Conservation (phyloP, 1,140 invertebrate species). For the Babylonia areolata region DNA sequence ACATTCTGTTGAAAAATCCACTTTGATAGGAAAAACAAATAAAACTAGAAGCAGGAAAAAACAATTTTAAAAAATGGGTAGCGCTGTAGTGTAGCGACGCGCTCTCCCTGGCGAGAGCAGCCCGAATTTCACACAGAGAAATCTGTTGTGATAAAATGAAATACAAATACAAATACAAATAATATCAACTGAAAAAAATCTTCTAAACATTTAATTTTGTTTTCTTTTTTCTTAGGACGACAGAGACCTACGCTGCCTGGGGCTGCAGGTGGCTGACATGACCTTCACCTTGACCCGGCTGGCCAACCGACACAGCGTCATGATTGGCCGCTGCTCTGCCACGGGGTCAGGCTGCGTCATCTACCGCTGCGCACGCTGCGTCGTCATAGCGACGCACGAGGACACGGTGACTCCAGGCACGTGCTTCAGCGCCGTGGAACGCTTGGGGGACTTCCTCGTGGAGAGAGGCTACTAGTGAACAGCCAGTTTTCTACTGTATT, state of each 20-base stretch:
- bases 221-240: background rate
- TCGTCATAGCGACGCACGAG: conserved; percentile 30
- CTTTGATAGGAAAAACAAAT: too few relatives aligned
- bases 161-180: too few relatives aligned
- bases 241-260: background rate
- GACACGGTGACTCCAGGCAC: background rate
- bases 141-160: too few relatives aligned
- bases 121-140: too few relatives aligned
- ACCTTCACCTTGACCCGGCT: conserved; percentile 8
- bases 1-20: too few relatives aligned
- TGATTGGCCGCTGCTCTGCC: conserved; percentile 19
- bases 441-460: conserved; percentile 27
- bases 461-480: background rate
- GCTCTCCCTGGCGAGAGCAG: too few relatives aligned
- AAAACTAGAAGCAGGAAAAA: too few relatives aligned
- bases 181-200: too few relatives aligned
- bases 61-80: too few relatives aligned
- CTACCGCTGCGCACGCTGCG: conserved; percentile 17
- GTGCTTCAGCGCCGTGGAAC: conserved; percentile 21
- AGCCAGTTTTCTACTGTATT: background rate
- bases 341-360: conserved; percentile 33
- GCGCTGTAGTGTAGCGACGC: too few relatives aligned
- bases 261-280: conserved; percentile 6
- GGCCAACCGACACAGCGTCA: conserved; percentile 1
- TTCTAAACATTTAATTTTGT: background rate